Evolutionary conservation across 2,888 invertebrate species (phyloP), one percentile per base, ranked within the genome.

Genomic region (Chromoteleia sp.): DNA sequence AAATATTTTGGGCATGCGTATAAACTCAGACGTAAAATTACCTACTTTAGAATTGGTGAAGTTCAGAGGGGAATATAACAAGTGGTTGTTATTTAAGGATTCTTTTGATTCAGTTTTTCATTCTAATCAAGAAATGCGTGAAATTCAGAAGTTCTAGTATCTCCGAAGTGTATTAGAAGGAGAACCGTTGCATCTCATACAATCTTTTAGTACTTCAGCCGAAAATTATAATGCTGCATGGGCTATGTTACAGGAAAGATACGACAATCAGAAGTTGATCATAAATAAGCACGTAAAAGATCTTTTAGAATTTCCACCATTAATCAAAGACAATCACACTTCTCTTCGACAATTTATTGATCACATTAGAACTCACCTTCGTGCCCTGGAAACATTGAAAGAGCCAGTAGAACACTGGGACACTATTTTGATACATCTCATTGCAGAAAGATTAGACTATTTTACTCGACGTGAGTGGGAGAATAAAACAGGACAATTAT

Each of bases 321-420:
- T 33, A 7, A 4, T 10, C 4, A 33, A 33, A 7, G 7, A 10
- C 10, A 10, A 33, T 33, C 7, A 4, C 4, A 1, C 8, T 4
- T 7, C 4, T 10, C 8, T 86, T 10, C 45, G 83, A 25, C 59
- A 81, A 17, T 67, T 86, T 10, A 61, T 83, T n/a, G 75, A 79
- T 30, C 10, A 61, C 33, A 43, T 81, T 3, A 48, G 82, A 68
- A 76, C 65, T 17, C 84, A 82, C 14, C 58, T 78, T 29, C 75
- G 67, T 10, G 70, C 85, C 2, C 74, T 86, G 17, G 63, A 84
- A 58, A 52, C 82, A n/a, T 65, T 87, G 12, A 82, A 75, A 6
- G 81, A 84, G 59, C 84, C 85, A 2, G 82, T 84, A 10, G 82
- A 86, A 0, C 17, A 65, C 2, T 86, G 87, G 86, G 86, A 87